Conservation (phyloP, 2,113 vertebrate genomes). For the Macquaria australasica region DNA sequence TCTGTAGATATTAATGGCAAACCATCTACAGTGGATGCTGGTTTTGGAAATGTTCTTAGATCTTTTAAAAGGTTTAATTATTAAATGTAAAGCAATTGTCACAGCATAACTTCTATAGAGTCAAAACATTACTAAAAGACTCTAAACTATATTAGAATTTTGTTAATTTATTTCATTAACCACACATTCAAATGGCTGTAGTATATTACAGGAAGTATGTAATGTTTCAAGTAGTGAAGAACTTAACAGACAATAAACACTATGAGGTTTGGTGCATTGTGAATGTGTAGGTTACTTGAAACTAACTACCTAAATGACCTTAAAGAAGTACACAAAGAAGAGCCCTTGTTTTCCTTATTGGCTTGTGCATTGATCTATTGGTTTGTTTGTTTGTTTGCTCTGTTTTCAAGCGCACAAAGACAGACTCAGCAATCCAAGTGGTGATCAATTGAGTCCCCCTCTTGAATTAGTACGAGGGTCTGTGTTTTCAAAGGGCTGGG, state of each 20-base stretch:
- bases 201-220: neutral
- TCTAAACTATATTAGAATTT: neutral
- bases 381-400: conserved; percentile 23
- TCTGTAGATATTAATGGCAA: neutral
- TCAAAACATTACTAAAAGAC: neutral
- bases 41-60: conserved; percentile 1
- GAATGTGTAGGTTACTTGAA: neutral
- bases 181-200: neutral
- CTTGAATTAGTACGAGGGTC: neutral
- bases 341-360: neutral
- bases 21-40: neutral
- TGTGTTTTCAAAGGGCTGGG: conserved; percentile 2
- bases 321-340: neutral
- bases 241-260: neutral
- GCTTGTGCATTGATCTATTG: conserved; percentile 34
- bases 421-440: neutral
- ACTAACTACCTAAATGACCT: neutral
- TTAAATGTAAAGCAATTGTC: neutral
- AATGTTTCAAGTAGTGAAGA: neutral
- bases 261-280: neutral
- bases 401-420: conserved; percentile 30
- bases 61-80: neutral
- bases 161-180: neutral
- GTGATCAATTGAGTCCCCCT: conserved; percentile 42
- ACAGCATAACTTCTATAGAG: neutral